phyloP scores from a whole-genome alignment of 1,140 invertebrate genomes.

The Mactra quadrangularis region DNA sequence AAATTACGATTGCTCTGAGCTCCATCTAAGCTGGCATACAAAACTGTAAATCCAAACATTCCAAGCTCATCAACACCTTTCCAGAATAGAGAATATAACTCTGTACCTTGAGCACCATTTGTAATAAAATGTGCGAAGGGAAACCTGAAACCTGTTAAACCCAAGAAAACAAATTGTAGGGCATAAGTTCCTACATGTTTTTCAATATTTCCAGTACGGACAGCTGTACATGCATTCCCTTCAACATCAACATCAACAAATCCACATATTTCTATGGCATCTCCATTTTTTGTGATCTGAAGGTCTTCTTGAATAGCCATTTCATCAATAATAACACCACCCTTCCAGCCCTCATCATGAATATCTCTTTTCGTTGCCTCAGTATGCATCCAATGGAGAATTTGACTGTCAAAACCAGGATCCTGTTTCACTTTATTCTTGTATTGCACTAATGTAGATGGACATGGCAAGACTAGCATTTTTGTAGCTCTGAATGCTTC shows the following conservation, averaged over 20 bases:
- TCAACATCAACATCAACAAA: no score
- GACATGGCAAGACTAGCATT: conserved; percentile 41
- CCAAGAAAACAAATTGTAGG: no score
- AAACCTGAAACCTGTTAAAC: no score
- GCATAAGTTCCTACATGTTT: no score
- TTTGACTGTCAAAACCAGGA: conserved; percentile 58
- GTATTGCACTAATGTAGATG: conserved; percentile 32
- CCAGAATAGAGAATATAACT: conserved; percentile 57
- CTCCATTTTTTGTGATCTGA: conserved; percentile 21
- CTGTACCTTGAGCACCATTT: conserved; percentile 15
- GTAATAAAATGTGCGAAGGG: no score
- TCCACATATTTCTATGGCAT: conserved; percentile 29
- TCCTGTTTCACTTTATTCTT: no score
- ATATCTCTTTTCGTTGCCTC: conserved; percentile 49
- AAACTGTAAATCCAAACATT: conserved; percentile 36
- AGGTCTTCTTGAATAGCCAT: conserved; percentile 56
- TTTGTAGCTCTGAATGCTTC: not conserved
- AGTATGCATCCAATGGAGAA: conserved; percentile 60
- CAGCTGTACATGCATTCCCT: no score
- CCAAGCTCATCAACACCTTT: conserved; percentile 24
- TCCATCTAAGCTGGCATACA: conserved; percentile 49
- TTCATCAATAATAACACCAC: conserved; percentile 62
- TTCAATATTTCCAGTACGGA: no score
- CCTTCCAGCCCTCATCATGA: conserved; percentile 45
- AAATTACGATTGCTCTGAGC: conserved; percentile 54